Conservation (phyloP, 2,888 invertebrate species). For the Subacronicta megacephala region DNA sequence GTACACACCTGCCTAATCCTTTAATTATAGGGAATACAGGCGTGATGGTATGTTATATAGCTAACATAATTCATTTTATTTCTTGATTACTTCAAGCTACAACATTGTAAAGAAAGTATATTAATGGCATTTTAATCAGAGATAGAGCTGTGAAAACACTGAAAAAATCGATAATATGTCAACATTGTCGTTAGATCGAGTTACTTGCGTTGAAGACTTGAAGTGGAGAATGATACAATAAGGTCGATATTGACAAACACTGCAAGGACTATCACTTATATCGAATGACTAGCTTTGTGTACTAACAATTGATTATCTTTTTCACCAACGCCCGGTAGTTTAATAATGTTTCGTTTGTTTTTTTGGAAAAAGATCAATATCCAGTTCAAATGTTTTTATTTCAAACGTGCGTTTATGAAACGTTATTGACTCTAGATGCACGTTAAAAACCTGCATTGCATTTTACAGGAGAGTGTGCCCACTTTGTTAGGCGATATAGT, state of each 20-base stretch:
- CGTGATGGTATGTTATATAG: too few relatives aligned
- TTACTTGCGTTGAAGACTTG: not conserved
- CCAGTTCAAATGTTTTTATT: too few relatives aligned
- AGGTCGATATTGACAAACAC: not conserved
- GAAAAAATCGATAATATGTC: not conserved
- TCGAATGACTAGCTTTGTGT: not conserved
- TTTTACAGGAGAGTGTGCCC: too few relatives aligned
- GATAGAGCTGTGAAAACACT: not conserved
- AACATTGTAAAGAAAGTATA: too few relatives aligned
- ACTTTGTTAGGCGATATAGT: too few relatives aligned
- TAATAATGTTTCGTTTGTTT: slow-evolving; percentile 5
- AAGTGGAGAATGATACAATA: not conserved
- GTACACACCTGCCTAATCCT: too few relatives aligned
- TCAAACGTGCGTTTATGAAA: too few relatives aligned
- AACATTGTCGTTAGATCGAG: not conserved
- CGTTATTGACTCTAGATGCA: too few relatives aligned
- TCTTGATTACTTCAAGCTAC: too few relatives aligned
- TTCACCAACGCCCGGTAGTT: not conserved
- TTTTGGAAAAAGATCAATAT: not conserved
- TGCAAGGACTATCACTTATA: not conserved
- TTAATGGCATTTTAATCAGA: not conserved
- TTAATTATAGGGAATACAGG: too few relatives aligned
- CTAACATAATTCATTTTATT: too few relatives aligned
- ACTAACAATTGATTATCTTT: slow-evolving; percentile 9
- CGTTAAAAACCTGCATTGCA: too few relatives aligned